Evolutionary conservation across 2,888 invertebrate genomes (phyloP).

Genomic region (Rhingia campestris): DNA sequence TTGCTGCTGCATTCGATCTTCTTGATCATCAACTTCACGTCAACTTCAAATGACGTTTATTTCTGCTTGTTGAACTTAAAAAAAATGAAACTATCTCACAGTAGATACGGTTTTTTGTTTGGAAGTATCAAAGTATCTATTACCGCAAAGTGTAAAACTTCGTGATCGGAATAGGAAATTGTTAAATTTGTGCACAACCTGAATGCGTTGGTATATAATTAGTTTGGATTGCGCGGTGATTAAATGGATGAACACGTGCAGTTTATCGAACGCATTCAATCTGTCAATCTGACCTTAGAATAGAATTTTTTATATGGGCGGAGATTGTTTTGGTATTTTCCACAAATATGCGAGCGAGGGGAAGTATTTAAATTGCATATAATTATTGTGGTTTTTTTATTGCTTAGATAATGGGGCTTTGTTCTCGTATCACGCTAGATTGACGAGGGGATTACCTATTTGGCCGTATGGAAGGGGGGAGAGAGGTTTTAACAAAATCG

Average conservation of each 20-base stretch:
- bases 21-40: constrained; percentile 14
- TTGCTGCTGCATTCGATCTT: constrained; percentile 56
- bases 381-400: not conserved
- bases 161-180: constrained; percentile 60
- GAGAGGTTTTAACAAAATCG: no score
- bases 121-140: constrained; percentile 24
- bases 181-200: not conserved
- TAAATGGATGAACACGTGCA: constrained; percentile 66
- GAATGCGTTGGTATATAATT: constrained; percentile 54
- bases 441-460: not conserved
- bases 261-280: constrained; percentile 44
- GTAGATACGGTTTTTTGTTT: not conserved
- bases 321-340: constrained; percentile 51
- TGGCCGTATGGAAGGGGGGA: no score
- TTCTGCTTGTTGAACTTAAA: constrained; percentile 9
- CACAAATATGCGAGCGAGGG: not conserved
- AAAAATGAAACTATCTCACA: not conserved
- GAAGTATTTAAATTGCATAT: not conserved
- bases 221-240: constrained; percentile 31
- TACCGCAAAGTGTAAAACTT: constrained; percentile 29
- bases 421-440: not conserved
- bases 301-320: constrained; percentile 9
- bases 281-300: constrained; percentile 45
- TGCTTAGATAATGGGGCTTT: not conserved
- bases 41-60: not conserved